Evolutionary conservation across 2,113 vertebrate genomes (phyloP).

Genomic region (Thomomys bottae): DNA sequence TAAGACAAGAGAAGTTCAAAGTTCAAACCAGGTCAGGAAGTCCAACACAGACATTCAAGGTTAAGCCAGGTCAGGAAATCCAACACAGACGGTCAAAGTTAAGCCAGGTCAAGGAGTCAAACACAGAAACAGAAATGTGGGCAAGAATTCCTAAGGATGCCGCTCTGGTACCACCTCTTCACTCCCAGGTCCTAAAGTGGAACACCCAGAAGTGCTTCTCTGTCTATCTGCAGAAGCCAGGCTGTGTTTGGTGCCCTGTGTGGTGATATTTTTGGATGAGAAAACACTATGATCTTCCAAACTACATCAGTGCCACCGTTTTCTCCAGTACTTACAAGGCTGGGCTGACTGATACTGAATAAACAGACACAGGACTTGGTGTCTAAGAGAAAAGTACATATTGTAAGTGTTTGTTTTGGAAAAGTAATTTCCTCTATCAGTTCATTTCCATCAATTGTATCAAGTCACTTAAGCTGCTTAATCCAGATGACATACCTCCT

Average conservation of each 20-base stretch:
- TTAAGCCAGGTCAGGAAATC: too few species aligned
- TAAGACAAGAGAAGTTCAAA: fast-evolving
- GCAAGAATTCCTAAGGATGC: fast-evolving
- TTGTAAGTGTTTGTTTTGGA: slow-evolving; percentile 47
- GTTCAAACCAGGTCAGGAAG: fast-evolving
- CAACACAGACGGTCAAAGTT: too few species aligned
- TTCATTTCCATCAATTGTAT: slow-evolving; percentile 63
- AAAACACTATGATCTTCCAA: neutral
- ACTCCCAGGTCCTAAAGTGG: neutral
- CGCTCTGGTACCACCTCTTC: neutral
- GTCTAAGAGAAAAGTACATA: slow-evolving; percentile 61
- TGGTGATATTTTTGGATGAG: slow-evolving; percentile 12
- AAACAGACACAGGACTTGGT: slow-evolving; percentile 1
- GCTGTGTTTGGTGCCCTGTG: neutral
- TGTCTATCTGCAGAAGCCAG: neutral
- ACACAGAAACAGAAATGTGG: neutral
- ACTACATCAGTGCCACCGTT: slow-evolving; percentile 1
- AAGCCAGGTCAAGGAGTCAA: fast-evolving
- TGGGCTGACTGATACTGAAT: neutral
- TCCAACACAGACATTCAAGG: too few species aligned
- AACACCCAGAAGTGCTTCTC: neutral
- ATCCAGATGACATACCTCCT: neutral
- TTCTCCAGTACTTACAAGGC: slow-evolving; percentile 34
- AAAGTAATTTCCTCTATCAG: slow-evolving; percentile 64
- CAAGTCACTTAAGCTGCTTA: slow-evolving; percentile 34